These are phyloP conservation scores for Diplosoma virens DNA, from an alignment of 23 tunicate genomes.

Conservation along the genomic window DNA sequence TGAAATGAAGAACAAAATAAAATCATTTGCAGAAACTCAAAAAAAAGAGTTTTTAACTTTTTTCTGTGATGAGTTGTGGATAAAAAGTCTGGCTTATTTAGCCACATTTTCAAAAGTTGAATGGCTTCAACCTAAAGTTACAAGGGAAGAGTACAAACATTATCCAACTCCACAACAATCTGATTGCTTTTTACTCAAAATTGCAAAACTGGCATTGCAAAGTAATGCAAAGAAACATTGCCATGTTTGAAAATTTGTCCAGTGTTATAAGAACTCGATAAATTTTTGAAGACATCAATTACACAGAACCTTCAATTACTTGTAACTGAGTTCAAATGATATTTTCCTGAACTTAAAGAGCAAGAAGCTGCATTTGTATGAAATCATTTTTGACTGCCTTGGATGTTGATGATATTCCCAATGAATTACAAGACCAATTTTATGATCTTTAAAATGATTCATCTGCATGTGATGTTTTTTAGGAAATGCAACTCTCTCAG, in stretches of 20 bases:
- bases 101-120: constrained; percentile 49
- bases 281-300: constrained; percentile 35
- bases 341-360: constrained; percentile 37
- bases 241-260: constrained; percentile 18
- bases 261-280: constrained; percentile 20
- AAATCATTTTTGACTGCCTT: no score
- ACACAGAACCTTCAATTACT: constrained; percentile 37
- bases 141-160: constrained; percentile 32
- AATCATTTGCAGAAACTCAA: background rate
- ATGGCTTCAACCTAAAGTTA: no score
- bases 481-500: constrained; percentile 46
- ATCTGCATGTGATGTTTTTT: constrained; percentile 22
- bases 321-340: constrained; percentile 32
- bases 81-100: constrained; percentile 20
- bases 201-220: constrained; percentile 43
- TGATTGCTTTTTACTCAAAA: constrained; percentile 25
- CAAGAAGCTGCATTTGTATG: constrained; percentile 8
- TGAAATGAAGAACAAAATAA: constrained; percentile 11
- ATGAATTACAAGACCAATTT: constrained; percentile 39
- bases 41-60: constrained; percentile 19
- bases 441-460: constrained; percentile 41
- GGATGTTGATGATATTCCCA: constrained; percentile 18
- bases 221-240: constrained; percentile 26
- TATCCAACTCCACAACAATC: constrained; percentile 28
- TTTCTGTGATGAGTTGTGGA: constrained; percentile 7